Percentiles rank a stretch among this genome's conserved stretches.
Conservation (phyloP, 2,888 invertebrate genomes). For the Microctonus aethiopoides region DNA sequence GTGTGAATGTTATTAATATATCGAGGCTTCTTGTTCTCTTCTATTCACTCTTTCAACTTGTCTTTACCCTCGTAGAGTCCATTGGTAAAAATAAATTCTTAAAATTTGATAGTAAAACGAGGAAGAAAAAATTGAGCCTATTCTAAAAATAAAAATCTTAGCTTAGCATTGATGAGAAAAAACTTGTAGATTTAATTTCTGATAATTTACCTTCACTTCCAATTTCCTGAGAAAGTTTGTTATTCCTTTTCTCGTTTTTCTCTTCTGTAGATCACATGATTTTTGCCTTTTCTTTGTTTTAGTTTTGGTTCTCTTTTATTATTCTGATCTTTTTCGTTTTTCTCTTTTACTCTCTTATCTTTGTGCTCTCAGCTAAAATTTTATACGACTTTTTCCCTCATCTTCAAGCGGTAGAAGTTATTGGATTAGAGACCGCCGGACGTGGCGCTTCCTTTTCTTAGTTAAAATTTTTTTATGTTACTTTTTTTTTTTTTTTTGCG, state of each 20-base stretch:
- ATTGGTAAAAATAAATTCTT: not conserved
- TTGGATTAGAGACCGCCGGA: not conserved
- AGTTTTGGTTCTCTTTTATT: constrained; percentile 1
- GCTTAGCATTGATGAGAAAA: not conserved
- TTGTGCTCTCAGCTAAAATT: not conserved
- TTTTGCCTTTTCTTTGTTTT: not conserved
- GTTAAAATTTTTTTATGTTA: not conserved
- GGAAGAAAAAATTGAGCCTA: not conserved
- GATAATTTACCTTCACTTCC: constrained; percentile 1
- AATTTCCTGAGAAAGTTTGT: not conserved
- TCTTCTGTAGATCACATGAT: not conserved
- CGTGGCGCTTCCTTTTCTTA: not conserved
- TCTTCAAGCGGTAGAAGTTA: not conserved
- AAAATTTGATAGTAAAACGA: not conserved
- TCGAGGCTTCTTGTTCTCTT: constrained; percentile 20
- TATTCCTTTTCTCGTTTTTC: not conserved
- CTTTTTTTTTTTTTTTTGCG: not conserved
- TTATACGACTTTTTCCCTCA: not conserved
- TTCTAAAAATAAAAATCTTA: not conserved
- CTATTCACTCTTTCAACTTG: constrained; percentile 26
- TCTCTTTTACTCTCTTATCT: not conserved
- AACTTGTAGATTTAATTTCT: constrained; percentile 13
- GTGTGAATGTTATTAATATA: constrained; percentile 41
- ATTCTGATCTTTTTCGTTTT: not conserved
- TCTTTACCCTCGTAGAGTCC: not conserved